phyloP scores from a whole-genome alignment of 2,113 vertebrate genomes.

The Microcebus tavaratra region DNA sequence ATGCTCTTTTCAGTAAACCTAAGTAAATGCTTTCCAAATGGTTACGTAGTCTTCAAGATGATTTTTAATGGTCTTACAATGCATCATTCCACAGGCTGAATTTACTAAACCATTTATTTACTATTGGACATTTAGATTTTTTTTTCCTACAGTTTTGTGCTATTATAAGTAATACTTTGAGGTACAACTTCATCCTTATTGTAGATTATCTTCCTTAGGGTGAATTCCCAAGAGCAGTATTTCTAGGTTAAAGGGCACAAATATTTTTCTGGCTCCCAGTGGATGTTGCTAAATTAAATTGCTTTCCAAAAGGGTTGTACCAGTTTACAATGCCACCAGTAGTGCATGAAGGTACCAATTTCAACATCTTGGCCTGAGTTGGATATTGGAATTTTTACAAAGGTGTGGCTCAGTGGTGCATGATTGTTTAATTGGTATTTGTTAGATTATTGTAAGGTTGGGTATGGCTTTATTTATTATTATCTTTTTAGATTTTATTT shows the following conservation, averaged over 20 bases:
- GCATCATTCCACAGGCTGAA: conserved; percentile 38
- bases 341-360: background rate
- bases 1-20: conserved; percentile 69
- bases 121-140: conserved; percentile 34
- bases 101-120: conserved; percentile 57
- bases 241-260: conserved; percentile 48
- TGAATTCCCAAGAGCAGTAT: conserved; percentile 55
- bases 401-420: background rate
- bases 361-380: background rate
- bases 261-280: background rate
- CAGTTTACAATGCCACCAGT: background rate
- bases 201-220: conserved; percentile 49
- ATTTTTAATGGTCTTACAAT: conserved; percentile 62
- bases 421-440: conserved; percentile 3
- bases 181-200: background rate
- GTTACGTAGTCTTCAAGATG: conserved; percentile 54
- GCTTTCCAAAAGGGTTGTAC: background rate
- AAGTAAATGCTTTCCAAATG: conserved; percentile 73
- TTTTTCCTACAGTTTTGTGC: background rate
- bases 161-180: conserved; percentile 52
- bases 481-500: conserved; percentile 12
- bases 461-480: conserved; percentile 10
- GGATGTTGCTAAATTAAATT: conserved; percentile 44
- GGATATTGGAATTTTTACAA: background rate
- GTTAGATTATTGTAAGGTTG: background rate